Base-by-base conservation (phyloP, 1,140 invertebrate species). In the Saccostrea glomerata region DNA sequence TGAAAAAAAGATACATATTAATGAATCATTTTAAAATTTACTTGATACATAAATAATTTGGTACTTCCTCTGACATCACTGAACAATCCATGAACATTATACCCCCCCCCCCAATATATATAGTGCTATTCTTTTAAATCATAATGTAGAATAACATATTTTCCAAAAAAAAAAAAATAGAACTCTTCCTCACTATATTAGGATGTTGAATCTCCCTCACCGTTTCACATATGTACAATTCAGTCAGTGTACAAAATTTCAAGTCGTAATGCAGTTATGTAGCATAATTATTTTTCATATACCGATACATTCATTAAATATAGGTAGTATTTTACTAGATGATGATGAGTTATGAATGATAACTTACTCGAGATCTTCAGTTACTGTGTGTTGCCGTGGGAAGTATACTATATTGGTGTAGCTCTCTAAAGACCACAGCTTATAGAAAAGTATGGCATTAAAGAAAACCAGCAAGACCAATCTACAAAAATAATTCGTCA, bases 401-500 rank as follows among this genome's bases (percentile, higher is more conserved):
- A 90, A 90, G 70, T 91, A 92, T 0, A 92, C 73, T 77, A 92
- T 90, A 86, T 89, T 90, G 66, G 94, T 92, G 77, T 93, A 93
- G 66, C 92, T 92, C 91, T 97, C 97, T 23, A 97, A 93, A 66
- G 96, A 95, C 96, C 97, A 97, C 58, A 98, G 95, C 95, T 97
- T 97, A 93, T 97, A 97, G 95, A 97, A 98, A 3, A 98, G 95
- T 87, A 97, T 94, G 63, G 96, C 97, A 95, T 98, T 98, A 88
- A 98, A 96, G 73, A 97, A 92, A 86, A 98, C 95, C 90, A 98
- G 96, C 95, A 92, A 97, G 95, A 92, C 97, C 95, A 93, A 87
- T 56, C 93, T 94, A 89, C 82, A 91, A 90, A 77, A 88, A 47
- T 47, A 7, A 47, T 7, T 7, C 5, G 9, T 47, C 47, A 47